Evolutionary conservation across 2,113 vertebrate genomes (phyloP).

Genomic region (Perca fluviatilis): DNA sequence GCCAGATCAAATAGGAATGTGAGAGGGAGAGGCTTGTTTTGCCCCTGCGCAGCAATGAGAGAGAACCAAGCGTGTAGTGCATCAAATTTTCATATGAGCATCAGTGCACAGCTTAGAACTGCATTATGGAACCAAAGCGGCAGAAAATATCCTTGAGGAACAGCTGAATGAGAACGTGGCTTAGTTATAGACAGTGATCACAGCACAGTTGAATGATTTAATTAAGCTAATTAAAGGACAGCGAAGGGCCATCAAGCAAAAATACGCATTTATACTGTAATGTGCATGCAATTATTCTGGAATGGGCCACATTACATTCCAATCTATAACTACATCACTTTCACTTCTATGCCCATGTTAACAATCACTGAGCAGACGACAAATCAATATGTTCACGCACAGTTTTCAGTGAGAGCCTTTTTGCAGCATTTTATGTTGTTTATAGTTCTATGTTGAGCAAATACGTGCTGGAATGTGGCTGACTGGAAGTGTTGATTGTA

Average conservation of each 20-base stretch:
- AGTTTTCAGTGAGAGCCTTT: background rate
- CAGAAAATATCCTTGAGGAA: slow-evolving; percentile 84
- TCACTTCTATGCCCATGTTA: background rate
- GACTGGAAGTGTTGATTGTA: slow-evolving; percentile 52
- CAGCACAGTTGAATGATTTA: slow-evolving; percentile 71
- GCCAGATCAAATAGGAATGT: slow-evolving; percentile 67
- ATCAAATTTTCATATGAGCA: slow-evolving; percentile 83
- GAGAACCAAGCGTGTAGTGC: slow-evolving; percentile 73
- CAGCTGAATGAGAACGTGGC: slow-evolving; percentile 66
- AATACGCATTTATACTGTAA: slow-evolving; percentile 53
- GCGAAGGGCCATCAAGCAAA: slow-evolving; percentile 62
- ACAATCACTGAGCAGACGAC: background rate
- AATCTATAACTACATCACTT: slow-evolving; percentile 10
- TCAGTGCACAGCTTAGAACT: slow-evolving; percentile 78
- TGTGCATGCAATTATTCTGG: slow-evolving; percentile 19
- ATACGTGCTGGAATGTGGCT: slow-evolving; percentile 17
- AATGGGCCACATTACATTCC: slow-evolving; percentile 18
- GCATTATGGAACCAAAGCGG: slow-evolving; percentile 81
- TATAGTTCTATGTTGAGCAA: slow-evolving; percentile 43
- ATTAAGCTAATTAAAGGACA: slow-evolving; percentile 78
- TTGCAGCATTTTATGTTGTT: background rate
- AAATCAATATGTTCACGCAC: background rate
- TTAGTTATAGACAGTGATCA: slow-evolving; percentile 77
- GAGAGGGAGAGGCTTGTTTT: slow-evolving; percentile 68
- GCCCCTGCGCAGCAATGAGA: slow-evolving; percentile 65